Base-by-base conservation (phyloP, 2,888 invertebrate genomes). In the Erannis defoliaria region DNA sequence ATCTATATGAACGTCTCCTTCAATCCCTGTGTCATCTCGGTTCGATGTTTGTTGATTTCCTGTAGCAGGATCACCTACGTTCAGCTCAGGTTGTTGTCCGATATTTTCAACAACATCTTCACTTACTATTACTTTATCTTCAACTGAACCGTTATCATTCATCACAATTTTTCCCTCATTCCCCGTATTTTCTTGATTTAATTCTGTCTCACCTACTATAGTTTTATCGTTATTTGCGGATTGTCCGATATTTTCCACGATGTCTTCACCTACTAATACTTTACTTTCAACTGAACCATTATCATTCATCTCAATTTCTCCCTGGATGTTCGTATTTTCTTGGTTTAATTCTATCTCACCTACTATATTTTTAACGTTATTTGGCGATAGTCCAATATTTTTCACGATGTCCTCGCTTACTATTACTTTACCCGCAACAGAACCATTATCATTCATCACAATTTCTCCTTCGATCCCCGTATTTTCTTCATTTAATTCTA, bases 1-100 rank as follows among this genome's bases (percentile, higher is more conserved):
- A 46, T 51, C 21, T 35, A 54, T 0, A 1, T 26, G 23, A 5
- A 55, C n/a, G n/a, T 55, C 33, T 29, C 43, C 42, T 26, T 42
- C 26, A 5, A 50, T 21, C 21, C 9, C 49, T 19, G 16, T 1
- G 2, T 2, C 29, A 45, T 9, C 45, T 45, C 9, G 16, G 12
- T 29, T 16, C 8, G 3, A 8, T 29, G 2, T 45, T 5, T 23
- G 29, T 48, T 18, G 12, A 19, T n/a, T 12, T 48, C 5, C 31
- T 18, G 10, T 1, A 12, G 10, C 23, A 21, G 8, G 3, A 31
- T 33, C 19, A 33, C 4, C 48, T 19, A 33, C 26, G 26, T 19
- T 48, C 1, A 9, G 10, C 18, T 19, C 40, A 14, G n/a, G n/a
- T 46, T 29, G 9, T 29, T 16, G 14, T 43, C 23, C 43, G 2